These are phyloP conservation scores for Sphaeramia orbicularis DNA, from an alignment of 2,797 vertebrate species.

Conservation along the genomic window DNA sequence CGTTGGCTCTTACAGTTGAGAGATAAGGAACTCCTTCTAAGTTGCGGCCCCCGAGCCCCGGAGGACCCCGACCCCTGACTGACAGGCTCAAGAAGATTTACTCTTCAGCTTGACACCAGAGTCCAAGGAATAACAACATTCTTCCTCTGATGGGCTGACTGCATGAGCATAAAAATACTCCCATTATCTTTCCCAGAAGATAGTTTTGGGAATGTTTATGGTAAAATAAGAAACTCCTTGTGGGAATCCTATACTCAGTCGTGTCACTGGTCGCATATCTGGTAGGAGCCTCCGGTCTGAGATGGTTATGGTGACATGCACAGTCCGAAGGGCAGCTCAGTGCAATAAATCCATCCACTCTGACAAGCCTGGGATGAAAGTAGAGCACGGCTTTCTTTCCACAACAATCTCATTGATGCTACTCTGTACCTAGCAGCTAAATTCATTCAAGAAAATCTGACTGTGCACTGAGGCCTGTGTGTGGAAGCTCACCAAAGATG, in stretches of 20 bases:
- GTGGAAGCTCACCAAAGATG: too few relatives aligned
- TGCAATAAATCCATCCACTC: conserved; percentile 35
- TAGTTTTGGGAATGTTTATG: conserved; percentile 71
- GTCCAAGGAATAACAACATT: conserved; percentile 76
- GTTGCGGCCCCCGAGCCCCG: conserved; percentile 53
- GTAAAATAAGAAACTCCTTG: conserved; percentile 32
- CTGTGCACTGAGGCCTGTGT: not conserved
- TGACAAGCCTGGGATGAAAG: conserved; percentile 41
- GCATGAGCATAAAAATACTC: conserved; percentile 44
- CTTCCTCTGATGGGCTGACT: conserved; percentile 45
- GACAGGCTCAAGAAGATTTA: conserved; percentile 73
- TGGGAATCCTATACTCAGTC: conserved; percentile 17
- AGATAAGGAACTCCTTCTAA: conserved; percentile 69
- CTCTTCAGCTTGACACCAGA: conserved; percentile 49
- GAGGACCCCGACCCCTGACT: conserved; percentile 56
- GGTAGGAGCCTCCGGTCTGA: conserved; percentile 25
- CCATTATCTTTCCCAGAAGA: conserved; percentile 36
- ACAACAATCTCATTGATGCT: conserved; percentile 5
- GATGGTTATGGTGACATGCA: conserved; percentile 30
- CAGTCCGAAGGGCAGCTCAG: conserved; percentile 26
- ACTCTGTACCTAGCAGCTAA: conserved; percentile 6
- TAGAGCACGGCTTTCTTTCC: conserved; percentile 24
- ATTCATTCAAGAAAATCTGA: conserved; percentile 4
- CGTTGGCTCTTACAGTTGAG: conserved; percentile 44
- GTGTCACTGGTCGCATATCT: conserved; percentile 30